phyloP scores from a whole-genome alignment of 2,888 invertebrate genomes.

The Drosophila tanythrix region DNA sequence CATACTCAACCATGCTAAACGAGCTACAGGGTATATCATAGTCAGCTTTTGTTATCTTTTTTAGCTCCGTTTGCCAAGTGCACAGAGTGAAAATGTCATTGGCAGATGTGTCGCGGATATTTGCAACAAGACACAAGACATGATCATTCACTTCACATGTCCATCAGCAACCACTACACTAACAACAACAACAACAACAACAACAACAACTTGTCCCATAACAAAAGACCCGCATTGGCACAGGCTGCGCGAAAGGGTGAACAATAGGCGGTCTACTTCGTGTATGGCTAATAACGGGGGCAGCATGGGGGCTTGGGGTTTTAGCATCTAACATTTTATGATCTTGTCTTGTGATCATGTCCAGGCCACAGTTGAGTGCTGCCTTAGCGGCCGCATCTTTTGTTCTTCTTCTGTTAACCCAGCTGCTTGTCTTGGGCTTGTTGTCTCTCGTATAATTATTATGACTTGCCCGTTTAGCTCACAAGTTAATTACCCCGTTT shows the following conservation, averaged over 20 bases:
- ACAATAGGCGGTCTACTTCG: conserved; percentile 35
- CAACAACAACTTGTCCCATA: conserved; percentile 23
- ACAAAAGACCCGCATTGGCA: conserved; percentile 60
- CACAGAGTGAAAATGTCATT: conserved; percentile 77
- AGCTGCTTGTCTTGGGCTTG: conserved; percentile 39
- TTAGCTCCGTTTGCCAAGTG: conserved; percentile 50
- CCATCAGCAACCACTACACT: conserved; percentile 16
- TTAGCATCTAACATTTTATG: conserved; percentile 60
- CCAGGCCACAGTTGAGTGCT: conserved; percentile 45
- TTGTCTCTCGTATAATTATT: conserved; percentile 67
- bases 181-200: conserved; percentile 2
- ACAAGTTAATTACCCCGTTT: conserved; percentile 73
- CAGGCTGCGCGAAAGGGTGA: conserved; percentile 15
- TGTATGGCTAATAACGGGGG: background rate
- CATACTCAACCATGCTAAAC: background rate
- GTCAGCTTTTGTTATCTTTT: background rate
- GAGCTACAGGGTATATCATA: background rate
- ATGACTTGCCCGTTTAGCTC: conserved; percentile 76
- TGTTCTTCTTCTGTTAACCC: conserved; percentile 41
- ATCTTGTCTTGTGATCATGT: conserved; percentile 51
- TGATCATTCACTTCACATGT: conserved; percentile 35
- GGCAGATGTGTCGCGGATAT: conserved; percentile 78
- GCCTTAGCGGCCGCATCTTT: conserved; percentile 35
- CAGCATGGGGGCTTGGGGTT: background rate
- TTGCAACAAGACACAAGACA: conserved; percentile 48